Conservation (phyloP, 2,113 vertebrate species). For the Atrichornis clamosus region DNA sequence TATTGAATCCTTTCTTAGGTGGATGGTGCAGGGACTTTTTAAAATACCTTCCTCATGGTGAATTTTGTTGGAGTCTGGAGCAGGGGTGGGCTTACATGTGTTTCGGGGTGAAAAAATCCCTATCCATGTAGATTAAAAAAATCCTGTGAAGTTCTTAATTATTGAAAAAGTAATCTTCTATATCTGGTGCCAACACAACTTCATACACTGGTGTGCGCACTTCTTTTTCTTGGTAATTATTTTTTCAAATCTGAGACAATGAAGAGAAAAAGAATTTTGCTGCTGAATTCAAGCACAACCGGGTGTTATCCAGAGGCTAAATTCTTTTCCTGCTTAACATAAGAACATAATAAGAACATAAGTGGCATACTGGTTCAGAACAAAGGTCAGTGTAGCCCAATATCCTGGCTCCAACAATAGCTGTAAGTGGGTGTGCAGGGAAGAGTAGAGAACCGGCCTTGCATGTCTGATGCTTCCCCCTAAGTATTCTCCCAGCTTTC, state of each 20-base stretch:
- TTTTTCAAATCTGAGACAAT: conserved; percentile 1
- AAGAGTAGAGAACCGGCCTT: background rate
- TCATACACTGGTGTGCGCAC: background rate
- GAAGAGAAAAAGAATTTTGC: conserved; percentile 29
- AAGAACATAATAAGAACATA: conserved; percentile 65
- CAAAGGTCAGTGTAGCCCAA: conserved; percentile 59
- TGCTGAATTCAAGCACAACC: conserved; percentile 15
- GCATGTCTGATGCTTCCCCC: background rate
- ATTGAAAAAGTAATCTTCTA: background rate
- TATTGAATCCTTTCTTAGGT: background rate
- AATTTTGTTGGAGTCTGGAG: background rate
- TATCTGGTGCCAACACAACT: background rate
- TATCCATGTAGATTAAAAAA: background rate
- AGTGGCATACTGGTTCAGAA: conserved; percentile 58
- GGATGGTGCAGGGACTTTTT: background rate
- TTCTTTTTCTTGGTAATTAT: background rate
- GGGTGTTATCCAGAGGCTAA: conserved; percentile 53
- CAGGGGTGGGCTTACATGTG: background rate
- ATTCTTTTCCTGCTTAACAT: conserved; percentile 65
- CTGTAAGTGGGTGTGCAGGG: background rate
- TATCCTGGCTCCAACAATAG: conserved; percentile 53
- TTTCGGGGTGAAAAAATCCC: background rate
- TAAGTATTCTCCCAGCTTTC: background rate
- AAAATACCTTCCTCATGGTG: background rate
- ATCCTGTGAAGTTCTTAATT: background rate